A percentile compares a stretch with the other conserved stretches of the same genome.
These are phyloP conservation scores for Ennomos fuscantarius DNA, from an alignment of 2,888 invertebrate species.

Conservation along the genomic window DNA sequence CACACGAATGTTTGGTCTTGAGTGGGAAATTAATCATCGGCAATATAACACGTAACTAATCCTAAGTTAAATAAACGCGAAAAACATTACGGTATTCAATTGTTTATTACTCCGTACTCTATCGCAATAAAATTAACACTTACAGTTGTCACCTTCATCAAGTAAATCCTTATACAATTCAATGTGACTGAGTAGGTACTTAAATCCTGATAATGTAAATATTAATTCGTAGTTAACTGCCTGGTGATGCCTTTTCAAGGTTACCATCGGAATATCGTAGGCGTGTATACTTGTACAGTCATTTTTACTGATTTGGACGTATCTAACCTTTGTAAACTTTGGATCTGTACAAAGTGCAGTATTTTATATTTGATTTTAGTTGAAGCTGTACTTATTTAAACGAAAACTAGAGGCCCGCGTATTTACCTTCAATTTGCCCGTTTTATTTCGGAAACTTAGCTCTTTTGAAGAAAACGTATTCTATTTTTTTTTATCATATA, in stretches of 20 bases:
- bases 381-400: too few species aligned
- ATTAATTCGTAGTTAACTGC: not conserved
- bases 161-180: too few species aligned
- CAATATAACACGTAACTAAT: slow-evolving; percentile 1
- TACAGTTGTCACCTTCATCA: too few species aligned
- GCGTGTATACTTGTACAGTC: not conserved
- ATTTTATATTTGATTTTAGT: not conserved
- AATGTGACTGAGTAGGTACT: slow-evolving; percentile 2
- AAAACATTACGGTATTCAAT: not conserved
- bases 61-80: slow-evolving; percentile 4
- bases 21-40: too few species aligned
- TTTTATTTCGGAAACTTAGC: too few species aligned
- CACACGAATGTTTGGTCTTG: too few species aligned
- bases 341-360: not conserved
- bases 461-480: too few species aligned
- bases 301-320: not conserved
- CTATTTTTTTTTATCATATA: too few species aligned
- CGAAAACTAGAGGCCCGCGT: too few species aligned
- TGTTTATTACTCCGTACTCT: not conserved
- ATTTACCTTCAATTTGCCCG: too few species aligned
- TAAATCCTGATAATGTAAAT: not conserved
- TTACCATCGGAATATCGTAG: slow-evolving; percentile 10
- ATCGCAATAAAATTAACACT: not conserved
- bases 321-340: not conserved
- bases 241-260: slow-evolving; percentile 14